Conservation (phyloP, 2,888 invertebrate species). For the Cancer borealis region DNA sequence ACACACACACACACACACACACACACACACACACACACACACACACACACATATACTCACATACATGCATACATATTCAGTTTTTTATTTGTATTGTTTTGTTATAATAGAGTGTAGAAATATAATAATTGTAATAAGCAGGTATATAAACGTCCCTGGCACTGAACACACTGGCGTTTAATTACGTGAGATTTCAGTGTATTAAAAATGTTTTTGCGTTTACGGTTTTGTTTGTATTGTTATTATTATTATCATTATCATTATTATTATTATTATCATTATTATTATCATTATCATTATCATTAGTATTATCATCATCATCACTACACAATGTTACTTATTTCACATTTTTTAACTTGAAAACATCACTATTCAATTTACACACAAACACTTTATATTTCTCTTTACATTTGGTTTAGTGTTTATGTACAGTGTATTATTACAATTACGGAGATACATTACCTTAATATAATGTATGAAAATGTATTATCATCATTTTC, state of each 20-base stretch:
- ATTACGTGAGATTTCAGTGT: background rate
- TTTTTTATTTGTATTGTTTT: background rate
- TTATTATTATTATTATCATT: background rate
- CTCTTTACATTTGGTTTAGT: background rate
- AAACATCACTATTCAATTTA: background rate
- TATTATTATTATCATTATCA: background rate
- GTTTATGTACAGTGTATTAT: background rate
- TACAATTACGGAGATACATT: background rate
- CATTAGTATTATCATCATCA: background rate
- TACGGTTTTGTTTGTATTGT: background rate
- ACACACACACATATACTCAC: background rate
- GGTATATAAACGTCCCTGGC: conserved; percentile 28
- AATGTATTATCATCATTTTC: background rate
- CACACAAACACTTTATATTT: background rate
- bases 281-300: background rate
- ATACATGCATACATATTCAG: background rate
- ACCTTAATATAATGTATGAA: background rate
- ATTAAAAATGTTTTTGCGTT: background rate
- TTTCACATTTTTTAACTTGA: background rate
- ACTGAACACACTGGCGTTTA: background rate
- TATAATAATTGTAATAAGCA: background rate
- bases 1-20: background rate
- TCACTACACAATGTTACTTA: background rate
- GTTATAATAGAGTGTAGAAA: background rate
- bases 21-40: background rate